Evolutionary conservation across 2,888 invertebrate genomes (phyloP), one percentile per base, ranked within the genome.

Genomic region (Nineta flava): DNA sequence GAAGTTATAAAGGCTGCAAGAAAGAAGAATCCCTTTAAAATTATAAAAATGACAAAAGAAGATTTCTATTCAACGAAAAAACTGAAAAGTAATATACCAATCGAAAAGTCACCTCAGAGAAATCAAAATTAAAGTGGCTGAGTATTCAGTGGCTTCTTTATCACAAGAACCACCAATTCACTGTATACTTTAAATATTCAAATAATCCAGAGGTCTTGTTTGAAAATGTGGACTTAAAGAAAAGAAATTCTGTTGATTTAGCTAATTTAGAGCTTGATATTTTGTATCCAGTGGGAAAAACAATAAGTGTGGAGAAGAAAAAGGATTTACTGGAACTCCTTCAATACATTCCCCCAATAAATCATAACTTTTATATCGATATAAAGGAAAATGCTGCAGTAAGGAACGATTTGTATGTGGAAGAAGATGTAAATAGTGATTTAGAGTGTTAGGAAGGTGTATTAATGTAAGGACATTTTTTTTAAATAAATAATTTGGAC

Each of bases 211-310:
- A 52, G 16, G 54, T 53, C 19, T 49, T 54, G 31, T 54, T 55
- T 51, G 47, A 51, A 52, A 43, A 49, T 43, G 53, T 53, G 9
- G 48, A 53, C 46, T 21, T 54, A 47, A 54, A 54, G 48, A 56
- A 56, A 56, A 51, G 52, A 40, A 50, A 47, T 38, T 51, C 9
- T 9, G 32, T 50, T 44, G 44, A 46, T 17, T 26, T 44, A 35
- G 45, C 49, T 49, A 21, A 48, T 51, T 48, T 53, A 31, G 26
- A 55, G 52, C 54, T 55, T 50, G 52, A 52, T 45, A 31, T 52
- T 52, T 55, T 56, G 49, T 54, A 56, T 51, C 54, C 56, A 47
- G 50, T 50, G 48, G 55, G 53, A 51, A 53, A 54, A 51, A 51
- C 32, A 51, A 54, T 55, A 45, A 54, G 53, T 53, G 48, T 35